These are phyloP conservation scores for Coleophora flavipennella DNA, from an alignment of 2,888 invertebrate genomes.

Conservation along the genomic window DNA sequence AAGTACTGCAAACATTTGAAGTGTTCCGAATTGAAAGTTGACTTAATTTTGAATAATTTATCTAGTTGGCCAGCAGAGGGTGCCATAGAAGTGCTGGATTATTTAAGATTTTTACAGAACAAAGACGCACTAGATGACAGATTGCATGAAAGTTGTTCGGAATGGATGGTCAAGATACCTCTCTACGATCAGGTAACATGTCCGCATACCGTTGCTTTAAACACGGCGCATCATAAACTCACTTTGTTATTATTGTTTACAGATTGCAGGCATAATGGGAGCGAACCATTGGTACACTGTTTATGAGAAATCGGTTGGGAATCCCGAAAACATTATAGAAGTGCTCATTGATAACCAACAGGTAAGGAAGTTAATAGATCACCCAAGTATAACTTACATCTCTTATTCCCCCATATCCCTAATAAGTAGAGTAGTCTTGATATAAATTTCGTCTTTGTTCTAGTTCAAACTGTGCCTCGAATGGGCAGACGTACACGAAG, in stretches of 20 bases:
- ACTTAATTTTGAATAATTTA: conserved; percentile 68
- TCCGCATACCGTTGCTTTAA: background rate
- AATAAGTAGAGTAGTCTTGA: background rate
- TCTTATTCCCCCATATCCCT: too few species aligned
- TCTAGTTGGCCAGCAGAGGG: conserved; percentile 71
- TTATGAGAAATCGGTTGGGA: conserved; percentile 67
- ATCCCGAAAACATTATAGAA: conserved; percentile 68
- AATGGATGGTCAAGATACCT: conserved; percentile 75
- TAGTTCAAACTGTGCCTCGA: conserved; percentile 78
- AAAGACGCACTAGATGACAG: conserved; percentile 54
- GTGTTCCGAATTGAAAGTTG: conserved; percentile 60
- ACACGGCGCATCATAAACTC: too few species aligned
- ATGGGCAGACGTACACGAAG: conserved; percentile 78
- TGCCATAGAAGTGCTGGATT: conserved; percentile 63
- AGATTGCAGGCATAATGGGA: conserved; percentile 72
- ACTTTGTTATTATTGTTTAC: conserved; percentile 22
- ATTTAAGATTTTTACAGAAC: conserved; percentile 55
- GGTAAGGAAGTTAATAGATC: conserved; percentile 27
- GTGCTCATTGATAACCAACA: conserved; percentile 69
- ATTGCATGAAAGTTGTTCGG: conserved; percentile 56
- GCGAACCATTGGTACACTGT: conserved; percentile 74
- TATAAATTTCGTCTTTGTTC: conserved; percentile 19
- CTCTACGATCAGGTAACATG: conserved; percentile 75
- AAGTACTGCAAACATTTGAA: conserved; percentile 68
- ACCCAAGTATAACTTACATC: background rate